These are phyloP conservation scores for Andricus quercusramuli DNA, from an alignment of 2,888 invertebrate species.

Conservation along the genomic window DNA sequence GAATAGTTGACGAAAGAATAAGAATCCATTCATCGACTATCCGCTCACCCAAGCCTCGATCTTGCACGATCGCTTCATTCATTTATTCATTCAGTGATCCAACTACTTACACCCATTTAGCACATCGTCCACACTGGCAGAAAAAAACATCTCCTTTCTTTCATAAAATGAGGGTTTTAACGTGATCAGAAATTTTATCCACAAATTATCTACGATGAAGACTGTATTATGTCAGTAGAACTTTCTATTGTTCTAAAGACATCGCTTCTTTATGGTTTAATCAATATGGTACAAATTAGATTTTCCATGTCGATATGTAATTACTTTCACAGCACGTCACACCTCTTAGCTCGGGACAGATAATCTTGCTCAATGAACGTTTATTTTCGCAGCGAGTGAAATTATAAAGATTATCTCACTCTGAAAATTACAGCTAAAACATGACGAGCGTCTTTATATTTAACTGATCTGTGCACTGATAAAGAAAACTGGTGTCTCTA, in stretches of 20 bases:
- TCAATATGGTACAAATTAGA: conserved; percentile 19
- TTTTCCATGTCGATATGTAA: conserved; percentile 34
- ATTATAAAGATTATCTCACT: conserved; percentile 34
- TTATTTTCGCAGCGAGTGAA: conserved; percentile 24
- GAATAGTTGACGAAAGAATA: conserved; percentile 65
- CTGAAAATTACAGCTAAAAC: conserved; percentile 21
- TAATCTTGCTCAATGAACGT: conserved; percentile 37
- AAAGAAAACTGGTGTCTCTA: not conserved
- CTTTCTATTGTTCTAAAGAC: not conserved
- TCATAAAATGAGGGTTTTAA: not conserved
- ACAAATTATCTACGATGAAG: not conserved
- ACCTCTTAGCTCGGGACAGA: conserved; percentile 29
- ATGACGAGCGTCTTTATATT: conserved; percentile 26
- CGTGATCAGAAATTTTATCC: not conserved
- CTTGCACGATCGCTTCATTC: conserved; percentile 48
- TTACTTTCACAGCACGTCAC: conserved; percentile 33
- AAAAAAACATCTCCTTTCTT: not conserved
- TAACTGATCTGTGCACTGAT: conserved; percentile 18
- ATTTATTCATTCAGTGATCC: conserved; percentile 55
- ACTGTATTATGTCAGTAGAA: not conserved
- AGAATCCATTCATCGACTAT: conserved; percentile 71
- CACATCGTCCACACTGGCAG: not conserved
- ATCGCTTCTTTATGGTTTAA: conserved; percentile 16
- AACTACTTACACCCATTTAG: conserved; percentile 13
- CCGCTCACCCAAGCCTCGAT: conserved; percentile 63